Evolutionary conservation across 2,797 vertebrate species (phyloP).

Genomic region (Dromococcyx pavoninus): DNA sequence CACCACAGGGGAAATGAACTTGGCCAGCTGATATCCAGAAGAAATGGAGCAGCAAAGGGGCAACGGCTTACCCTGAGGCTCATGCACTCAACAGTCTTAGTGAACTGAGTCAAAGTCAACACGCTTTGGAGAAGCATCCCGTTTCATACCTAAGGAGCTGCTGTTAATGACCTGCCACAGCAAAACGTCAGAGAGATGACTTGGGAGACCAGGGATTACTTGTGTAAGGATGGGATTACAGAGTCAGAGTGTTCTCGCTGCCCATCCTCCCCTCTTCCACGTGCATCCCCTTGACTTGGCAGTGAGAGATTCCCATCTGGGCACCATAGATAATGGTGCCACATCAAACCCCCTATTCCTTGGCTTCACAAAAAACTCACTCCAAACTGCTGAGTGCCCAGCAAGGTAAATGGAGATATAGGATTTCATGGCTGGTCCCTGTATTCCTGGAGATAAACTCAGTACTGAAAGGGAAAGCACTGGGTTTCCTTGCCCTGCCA

Average conservation of each 20-base stretch:
- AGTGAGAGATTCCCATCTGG: not conserved
- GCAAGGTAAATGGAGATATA: rapidly evolving
- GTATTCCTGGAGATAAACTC: not conserved
- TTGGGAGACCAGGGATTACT: not conserved
- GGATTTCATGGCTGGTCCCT: not conserved
- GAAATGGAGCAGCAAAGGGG: not conserved
- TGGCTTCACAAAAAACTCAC: not conserved
- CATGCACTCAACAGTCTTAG: rapidly evolving
- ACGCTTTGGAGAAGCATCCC: not conserved
- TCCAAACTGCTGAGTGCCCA: not conserved
- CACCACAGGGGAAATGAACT: not conserved
- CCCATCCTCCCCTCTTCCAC: not conserved
- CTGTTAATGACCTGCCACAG: not conserved
- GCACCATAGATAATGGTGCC: rapidly evolving
- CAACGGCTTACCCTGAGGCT: not conserved
- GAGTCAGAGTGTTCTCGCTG: not conserved
- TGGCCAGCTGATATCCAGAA: not conserved
- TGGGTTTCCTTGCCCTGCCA: not conserved
- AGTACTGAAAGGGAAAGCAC: not conserved
- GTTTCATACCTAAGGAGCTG: not conserved
- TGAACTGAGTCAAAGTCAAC: not conserved
- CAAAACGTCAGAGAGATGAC: not conserved
- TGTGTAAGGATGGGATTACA: not conserved
- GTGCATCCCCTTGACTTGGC: rapidly evolving
- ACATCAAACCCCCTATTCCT: not conserved